Conservation (phyloP, 1,140 invertebrate species). For the Dufourea novaeangliae region DNA sequence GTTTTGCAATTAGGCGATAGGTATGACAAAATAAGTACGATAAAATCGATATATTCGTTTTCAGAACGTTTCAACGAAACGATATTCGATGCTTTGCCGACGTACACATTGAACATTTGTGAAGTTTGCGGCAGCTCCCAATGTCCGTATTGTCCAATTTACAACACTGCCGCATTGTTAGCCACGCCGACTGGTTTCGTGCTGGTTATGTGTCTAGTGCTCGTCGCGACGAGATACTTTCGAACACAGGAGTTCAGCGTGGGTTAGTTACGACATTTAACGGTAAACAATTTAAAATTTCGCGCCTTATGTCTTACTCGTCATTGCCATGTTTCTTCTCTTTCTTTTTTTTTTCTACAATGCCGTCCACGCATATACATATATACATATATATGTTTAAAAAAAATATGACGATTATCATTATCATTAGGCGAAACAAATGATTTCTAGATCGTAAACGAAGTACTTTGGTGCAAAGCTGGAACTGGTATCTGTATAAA, state of each 20-base stretch:
- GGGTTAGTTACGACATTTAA: constrained; percentile 51
- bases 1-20: constrained; percentile 7
- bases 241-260: constrained; percentile 69
- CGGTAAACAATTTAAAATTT: background rate
- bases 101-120: constrained; percentile 96
- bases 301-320: background rate
- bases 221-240: constrained; percentile 72
- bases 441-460: background rate
- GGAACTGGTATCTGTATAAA: background rate
- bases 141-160: constrained; percentile 97
- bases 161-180: constrained; percentile 85
- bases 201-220: constrained; percentile 68
- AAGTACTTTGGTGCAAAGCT: constrained; percentile 28
- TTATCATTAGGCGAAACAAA: background rate
- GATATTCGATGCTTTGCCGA: constrained; percentile 94
- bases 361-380: no score
- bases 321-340: constrained; percentile 15
- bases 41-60: constrained; percentile 69
- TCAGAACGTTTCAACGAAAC: constrained; percentile 97
- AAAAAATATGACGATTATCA: background rate
- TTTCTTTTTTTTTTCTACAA: background rate
- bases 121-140: constrained; percentile 99
- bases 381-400: background rate
- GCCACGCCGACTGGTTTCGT: constrained; percentile 74
- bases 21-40: background rate